A percentile compares a stretch with the other conserved stretches of the same genome.
Conservation (phyloP, 2,888 invertebrate species). For the Meandrusa payeni region DNA sequence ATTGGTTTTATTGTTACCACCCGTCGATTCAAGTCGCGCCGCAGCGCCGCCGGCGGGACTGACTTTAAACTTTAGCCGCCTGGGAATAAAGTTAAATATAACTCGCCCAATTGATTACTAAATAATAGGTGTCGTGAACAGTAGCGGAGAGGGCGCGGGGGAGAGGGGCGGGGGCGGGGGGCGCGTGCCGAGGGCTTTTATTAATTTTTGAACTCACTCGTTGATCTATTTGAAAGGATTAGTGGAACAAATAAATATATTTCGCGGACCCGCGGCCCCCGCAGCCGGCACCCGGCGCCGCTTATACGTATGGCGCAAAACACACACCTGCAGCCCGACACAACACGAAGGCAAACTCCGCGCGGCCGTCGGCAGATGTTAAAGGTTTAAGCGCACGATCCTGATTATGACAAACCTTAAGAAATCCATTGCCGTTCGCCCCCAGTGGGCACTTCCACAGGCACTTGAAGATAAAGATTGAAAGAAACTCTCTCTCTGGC, state of each 20-base stretch:
- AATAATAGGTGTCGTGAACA: conserved; percentile 69
- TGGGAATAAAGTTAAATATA: conserved; percentile 34
- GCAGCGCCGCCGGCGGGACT: conserved; percentile 23
- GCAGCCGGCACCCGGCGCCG: too few species aligned
- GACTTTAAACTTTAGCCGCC: conserved; percentile 24
- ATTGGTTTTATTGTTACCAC: conserved; percentile 76
- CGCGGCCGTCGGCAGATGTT: too few species aligned
- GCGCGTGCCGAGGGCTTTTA: conserved; percentile 50
- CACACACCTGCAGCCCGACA: too few species aligned
- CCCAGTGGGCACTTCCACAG: too few species aligned
- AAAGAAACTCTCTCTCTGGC: too few species aligned
- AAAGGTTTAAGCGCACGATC: too few species aligned
- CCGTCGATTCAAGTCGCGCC: conserved; percentile 63
- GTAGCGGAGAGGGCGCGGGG: conserved; percentile 47
- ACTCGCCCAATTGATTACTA: conserved; percentile 35
- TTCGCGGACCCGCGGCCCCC: not conserved
- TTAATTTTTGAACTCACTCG: conserved; percentile 45
- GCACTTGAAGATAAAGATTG: too few species aligned
- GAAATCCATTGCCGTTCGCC: too few species aligned
- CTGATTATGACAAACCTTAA: too few species aligned
- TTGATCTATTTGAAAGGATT: conserved; percentile 22
- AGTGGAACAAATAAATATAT: conserved; percentile 23
- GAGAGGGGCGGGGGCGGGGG: conserved; percentile 38
- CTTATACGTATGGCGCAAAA: too few species aligned
- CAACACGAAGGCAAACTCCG: too few species aligned